A percentile compares a stretch with the other conserved stretches of the same genome.
phyloP scores from a whole-genome alignment of 2,888 invertebrate genomes.

The Cordilura impudica region DNA sequence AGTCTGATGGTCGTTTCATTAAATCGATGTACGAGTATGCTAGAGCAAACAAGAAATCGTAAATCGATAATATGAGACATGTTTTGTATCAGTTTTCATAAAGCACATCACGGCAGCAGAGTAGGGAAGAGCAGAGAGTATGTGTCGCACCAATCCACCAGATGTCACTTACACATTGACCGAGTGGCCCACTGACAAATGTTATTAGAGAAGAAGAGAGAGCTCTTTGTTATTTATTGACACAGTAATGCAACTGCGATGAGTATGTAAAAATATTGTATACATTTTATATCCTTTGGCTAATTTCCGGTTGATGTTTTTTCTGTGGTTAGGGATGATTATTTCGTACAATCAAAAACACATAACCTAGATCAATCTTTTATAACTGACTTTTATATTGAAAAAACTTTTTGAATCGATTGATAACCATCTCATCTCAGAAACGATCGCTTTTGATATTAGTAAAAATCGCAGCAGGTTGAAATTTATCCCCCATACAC shows the following conservation, averaged over 20 bases:
- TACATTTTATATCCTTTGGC: not conserved
- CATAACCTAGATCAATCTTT: no score
- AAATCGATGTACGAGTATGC: conserved; percentile 4
- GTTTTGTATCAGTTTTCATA: conserved; percentile 33
- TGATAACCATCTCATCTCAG: no score
- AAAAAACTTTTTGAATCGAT: no score
- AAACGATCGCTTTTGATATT: no score
- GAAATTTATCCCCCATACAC: no score
- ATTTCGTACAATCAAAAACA: no score
- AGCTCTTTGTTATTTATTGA: not conserved
- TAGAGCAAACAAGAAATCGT: conserved; percentile 49
- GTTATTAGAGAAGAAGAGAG: not conserved
- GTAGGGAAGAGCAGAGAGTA: conserved; percentile 15
- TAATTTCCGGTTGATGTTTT: not conserved
- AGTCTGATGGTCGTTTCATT: not conserved
- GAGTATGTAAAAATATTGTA: not conserved
- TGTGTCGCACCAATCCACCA: conserved; percentile 41
- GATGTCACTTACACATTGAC: conserved; percentile 56
- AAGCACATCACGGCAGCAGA: not conserved
- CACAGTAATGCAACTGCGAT: not conserved
- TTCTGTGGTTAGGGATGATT: no score
- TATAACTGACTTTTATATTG: no score
- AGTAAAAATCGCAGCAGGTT: no score
- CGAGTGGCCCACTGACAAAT: conserved; percentile 55
- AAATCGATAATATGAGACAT: conserved; percentile 60